phyloP scores from a whole-genome alignment of 2,113 vertebrate genomes.

The Cyrtonyx montezumae region DNA sequence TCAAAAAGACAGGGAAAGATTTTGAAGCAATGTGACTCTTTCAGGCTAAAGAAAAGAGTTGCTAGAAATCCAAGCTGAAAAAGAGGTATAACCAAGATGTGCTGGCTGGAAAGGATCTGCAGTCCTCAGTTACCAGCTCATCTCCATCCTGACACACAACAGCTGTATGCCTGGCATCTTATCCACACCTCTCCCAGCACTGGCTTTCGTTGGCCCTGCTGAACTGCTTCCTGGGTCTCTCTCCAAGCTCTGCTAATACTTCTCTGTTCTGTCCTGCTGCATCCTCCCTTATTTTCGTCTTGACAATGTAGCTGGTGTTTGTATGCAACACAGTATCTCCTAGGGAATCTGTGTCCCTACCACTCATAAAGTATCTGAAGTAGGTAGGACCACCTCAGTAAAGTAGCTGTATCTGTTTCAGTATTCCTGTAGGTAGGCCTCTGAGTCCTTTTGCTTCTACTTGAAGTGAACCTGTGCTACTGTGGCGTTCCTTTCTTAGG shows the following conservation, averaged over 20 bases:
- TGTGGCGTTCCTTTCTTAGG: not conserved
- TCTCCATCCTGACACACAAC: not conserved
- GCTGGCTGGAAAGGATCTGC: not conserved
- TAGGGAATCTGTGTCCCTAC: not conserved
- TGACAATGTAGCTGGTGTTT: not conserved
- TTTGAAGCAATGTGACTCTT: not conserved
- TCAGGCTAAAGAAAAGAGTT: slow-evolving; percentile 6
- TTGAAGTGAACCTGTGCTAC: accelerated
- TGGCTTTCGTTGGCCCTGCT: not conserved
- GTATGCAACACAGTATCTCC: not conserved
- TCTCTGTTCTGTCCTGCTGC: not conserved
- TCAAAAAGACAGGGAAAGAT: slow-evolving; percentile 13
- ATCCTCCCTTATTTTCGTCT: not conserved
- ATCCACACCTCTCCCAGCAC: not conserved
- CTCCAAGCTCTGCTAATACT: not conserved
- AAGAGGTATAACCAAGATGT: not conserved
- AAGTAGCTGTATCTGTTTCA: not conserved
- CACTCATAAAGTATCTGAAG: not conserved
- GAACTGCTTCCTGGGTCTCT: not conserved
- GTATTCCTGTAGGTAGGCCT: accelerated
- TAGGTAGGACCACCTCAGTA: not conserved
- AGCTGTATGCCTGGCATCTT: not conserved
- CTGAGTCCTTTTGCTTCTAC: not conserved
- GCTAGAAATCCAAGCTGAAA: not conserved
- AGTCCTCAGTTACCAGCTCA: not conserved